Conservation (phyloP, 1,140 invertebrate species). For the Leptonema lineaticorne region DNA sequence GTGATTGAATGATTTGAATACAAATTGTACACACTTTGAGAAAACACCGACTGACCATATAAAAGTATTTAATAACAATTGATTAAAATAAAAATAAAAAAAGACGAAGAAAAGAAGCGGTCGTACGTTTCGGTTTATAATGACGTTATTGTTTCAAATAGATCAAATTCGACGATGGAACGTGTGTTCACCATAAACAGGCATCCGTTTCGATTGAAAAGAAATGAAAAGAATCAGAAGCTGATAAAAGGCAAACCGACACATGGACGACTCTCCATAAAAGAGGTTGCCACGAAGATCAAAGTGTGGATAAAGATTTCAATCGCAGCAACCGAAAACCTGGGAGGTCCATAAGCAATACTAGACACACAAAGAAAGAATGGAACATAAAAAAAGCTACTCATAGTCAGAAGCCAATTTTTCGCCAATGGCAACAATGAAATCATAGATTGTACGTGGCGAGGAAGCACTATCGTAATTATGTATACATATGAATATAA, state of each 20-base stretch:
- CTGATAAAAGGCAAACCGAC: not conserved
- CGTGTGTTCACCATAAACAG: not conserved
- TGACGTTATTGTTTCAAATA: not conserved
- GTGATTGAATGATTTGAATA: not conserved
- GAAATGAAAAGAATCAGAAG: not conserved
- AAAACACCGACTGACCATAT: not conserved
- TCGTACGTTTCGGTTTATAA: too few relatives aligned
- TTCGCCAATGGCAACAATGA: conserved; percentile 1
- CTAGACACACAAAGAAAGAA: not conserved
- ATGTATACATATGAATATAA: too few relatives aligned
- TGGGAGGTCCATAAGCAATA: conserved; percentile 6
- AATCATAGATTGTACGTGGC: not conserved
- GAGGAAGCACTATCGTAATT: not conserved
- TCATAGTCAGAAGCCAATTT: not conserved
- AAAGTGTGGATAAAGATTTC: conserved; percentile 20
- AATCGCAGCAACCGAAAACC: conserved; percentile 8
- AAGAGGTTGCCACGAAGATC: too few relatives aligned
- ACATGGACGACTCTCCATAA: too few relatives aligned
- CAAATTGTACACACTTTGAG: not conserved
- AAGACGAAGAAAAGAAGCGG: too few relatives aligned
- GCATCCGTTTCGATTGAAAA: conserved; percentile 7
- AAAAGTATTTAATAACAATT: not conserved
- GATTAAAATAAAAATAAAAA: too few relatives aligned
- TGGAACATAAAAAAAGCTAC: not conserved
- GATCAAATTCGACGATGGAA: conserved; percentile 9